Evolutionary conservation across 2,797 vertebrate species (phyloP).

Genomic region (Anas acuta): DNA sequence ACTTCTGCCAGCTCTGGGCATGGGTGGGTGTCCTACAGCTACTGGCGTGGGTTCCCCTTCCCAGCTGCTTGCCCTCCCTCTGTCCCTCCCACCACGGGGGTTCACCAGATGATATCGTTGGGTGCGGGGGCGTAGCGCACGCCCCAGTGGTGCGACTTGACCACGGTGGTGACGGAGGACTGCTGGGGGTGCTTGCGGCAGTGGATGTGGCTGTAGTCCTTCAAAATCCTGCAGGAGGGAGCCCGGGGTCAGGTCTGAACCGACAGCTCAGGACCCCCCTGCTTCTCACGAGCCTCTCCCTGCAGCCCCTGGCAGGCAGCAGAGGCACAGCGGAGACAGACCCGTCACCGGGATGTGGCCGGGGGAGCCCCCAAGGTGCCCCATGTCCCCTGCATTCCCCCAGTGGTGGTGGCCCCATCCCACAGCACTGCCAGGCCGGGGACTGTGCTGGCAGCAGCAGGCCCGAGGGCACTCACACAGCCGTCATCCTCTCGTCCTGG

Average conservation of each 20-base stretch:
- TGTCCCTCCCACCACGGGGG: rapidly evolving
- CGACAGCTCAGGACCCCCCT: neutral
- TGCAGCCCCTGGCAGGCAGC: rapidly evolving
- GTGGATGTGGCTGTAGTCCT: constrained; percentile 84
- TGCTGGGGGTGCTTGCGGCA: constrained; percentile 88
- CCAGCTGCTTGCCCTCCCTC: neutral
- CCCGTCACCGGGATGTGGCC: neutral
- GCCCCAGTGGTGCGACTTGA: constrained; percentile 90
- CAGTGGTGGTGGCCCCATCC: neutral
- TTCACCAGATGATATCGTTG: constrained; percentile 95
- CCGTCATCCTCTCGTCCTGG: constrained; percentile 91
- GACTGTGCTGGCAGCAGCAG: rapidly evolving
- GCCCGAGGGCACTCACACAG: constrained; percentile 83
- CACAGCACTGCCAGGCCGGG: neutral
- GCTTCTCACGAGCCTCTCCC: neutral
- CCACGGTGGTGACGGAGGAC: constrained; percentile 91
- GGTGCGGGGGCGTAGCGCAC: constrained; percentile 89
- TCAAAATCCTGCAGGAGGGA: constrained; percentile 83
- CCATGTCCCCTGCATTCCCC: neutral
- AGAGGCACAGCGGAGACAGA: neutral
- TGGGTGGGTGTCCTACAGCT: neutral
- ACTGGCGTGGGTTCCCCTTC: neutral
- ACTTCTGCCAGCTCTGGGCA: neutral
- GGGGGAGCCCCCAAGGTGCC: neutral
- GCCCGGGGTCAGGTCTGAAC: neutral